Evolutionary conservation across 1,140 invertebrate species (phyloP).

Genomic region (Archegozetes longisetosus): DNA sequence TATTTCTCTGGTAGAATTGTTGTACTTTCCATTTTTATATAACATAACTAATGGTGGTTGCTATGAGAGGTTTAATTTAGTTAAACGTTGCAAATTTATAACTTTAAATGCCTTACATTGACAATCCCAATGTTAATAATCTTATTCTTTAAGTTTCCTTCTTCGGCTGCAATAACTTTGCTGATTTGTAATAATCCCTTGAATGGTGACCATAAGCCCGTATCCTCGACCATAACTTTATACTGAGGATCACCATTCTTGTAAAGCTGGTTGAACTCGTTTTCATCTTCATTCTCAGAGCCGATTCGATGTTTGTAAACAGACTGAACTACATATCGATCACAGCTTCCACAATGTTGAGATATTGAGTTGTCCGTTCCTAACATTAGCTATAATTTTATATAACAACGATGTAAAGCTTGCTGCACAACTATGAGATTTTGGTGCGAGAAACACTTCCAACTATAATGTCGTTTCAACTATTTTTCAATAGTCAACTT

Average conservation of each 20-base stretch:
- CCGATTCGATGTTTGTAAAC: background rate
- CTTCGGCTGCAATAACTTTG: slow-evolving; percentile 9
- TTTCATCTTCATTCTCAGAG: background rate
- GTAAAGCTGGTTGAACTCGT: background rate
- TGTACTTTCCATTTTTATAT: slow-evolving; percentile 2
- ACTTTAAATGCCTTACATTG: slow-evolving; percentile 15
- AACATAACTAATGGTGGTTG: slow-evolving; percentile 19
- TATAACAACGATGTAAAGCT: no score
- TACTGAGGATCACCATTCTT: background rate
- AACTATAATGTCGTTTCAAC: no score
- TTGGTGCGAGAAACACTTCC: no score
- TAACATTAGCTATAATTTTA: no score
- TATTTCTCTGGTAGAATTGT: slow-evolving; percentile 1
- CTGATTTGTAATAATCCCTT: slow-evolving; percentile 15
- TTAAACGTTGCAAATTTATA: slow-evolving; percentile 1
- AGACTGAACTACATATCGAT: slow-evolving; percentile 10
- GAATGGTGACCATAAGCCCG: slow-evolving; percentile 19
- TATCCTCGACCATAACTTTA: slow-evolving; percentile 5
- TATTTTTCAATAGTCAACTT: no score
- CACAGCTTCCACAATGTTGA: slow-evolving; percentile 14
- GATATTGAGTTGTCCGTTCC: background rate
- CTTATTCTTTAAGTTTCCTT: slow-evolving; percentile 18
- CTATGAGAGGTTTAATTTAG: slow-evolving; percentile 5
- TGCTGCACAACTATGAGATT: no score
- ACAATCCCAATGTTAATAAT: slow-evolving; percentile 21